These are phyloP conservation scores for Stramonita haemastoma DNA, from an alignment of 2,888 invertebrate genomes.

Conservation along the genomic window DNA sequence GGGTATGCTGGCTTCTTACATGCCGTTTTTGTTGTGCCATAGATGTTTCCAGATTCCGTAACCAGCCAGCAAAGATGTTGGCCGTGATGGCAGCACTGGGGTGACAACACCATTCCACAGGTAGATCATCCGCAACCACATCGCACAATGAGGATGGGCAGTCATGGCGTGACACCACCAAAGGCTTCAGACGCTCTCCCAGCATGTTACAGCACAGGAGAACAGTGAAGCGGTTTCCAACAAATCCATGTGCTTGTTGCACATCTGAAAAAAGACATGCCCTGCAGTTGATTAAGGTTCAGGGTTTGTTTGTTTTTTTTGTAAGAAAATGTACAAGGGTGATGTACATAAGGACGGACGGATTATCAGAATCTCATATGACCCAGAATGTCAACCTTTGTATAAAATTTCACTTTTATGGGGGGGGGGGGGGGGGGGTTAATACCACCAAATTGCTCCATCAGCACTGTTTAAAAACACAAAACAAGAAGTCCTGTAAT, in stretches of 20 bases:
- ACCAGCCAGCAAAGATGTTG: conserved; percentile 46
- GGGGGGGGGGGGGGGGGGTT: too few relatives aligned
- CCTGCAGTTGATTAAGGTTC: too few relatives aligned
- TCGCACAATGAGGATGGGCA: conserved; percentile 20
- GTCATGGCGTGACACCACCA: conserved; percentile 37
- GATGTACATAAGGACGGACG: too few relatives aligned
- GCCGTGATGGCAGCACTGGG: conserved; percentile 45
- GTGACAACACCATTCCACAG: conserved; percentile 43
- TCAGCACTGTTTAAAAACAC: too few relatives aligned
- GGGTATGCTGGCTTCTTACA: conserved; percentile 3
- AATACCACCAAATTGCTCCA: too few relatives aligned
- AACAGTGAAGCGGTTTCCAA: conserved; percentile 43
- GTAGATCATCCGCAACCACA: conserved; percentile 34
- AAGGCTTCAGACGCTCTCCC: conserved; percentile 47
- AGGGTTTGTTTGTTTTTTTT: too few relatives aligned
- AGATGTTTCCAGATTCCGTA: conserved; percentile 42
- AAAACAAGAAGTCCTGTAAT: too few relatives aligned
- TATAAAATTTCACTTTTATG: too few relatives aligned
- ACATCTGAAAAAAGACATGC: conserved; percentile 24
- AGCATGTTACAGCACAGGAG: conserved; percentile 47
- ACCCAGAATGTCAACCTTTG: too few relatives aligned
- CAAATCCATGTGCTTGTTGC: conserved; percentile 38
- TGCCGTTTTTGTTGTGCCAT: conserved; percentile 46
- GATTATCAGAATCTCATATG: too few relatives aligned
- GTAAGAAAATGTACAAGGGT: too few relatives aligned